phyloP scores from a whole-genome alignment of 2,113 vertebrate genomes.

The Brachypodius melanocephalos region DNA sequence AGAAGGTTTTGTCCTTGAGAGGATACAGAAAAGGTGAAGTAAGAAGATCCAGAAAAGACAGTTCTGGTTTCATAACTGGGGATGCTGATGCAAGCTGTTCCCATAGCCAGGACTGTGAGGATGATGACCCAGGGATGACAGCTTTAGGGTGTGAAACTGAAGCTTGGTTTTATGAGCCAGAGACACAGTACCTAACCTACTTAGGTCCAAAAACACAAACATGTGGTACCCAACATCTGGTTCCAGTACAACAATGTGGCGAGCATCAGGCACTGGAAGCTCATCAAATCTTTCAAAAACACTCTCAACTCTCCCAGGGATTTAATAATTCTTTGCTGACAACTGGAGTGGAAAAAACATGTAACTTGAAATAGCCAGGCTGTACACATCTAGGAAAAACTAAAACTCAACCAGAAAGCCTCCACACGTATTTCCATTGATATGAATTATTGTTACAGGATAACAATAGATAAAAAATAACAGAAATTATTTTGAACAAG shows the following conservation, averaged over 20 bases:
- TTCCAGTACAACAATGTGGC: neutral
- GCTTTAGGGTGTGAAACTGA: neutral
- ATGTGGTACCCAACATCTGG: slow-evolving; percentile 1
- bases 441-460: neutral
- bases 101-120: neutral
- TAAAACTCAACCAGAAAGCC: neutral
- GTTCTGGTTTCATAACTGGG: neutral
- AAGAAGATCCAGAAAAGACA: neutral
- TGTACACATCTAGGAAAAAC: neutral
- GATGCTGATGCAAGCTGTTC: neutral
- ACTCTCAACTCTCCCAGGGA: neutral
- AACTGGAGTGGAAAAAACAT: neutral
- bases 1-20: neutral
- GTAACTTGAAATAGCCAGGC: neutral
- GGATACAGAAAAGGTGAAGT: neutral
- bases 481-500: neutral
- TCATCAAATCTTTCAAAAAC: slow-evolving; percentile 31
- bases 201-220: neutral
- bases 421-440: neutral
- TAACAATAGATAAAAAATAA: neutral
- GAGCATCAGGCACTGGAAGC: neutral
- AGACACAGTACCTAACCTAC: neutral
- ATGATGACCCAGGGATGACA: neutral
- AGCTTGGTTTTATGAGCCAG: neutral
- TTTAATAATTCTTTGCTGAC: slow-evolving; percentile 8